Percentiles rank a stretch among this genome's conserved stretches.
These are phyloP conservation scores for Coelopa frigida DNA, from an alignment of 1,140 invertebrate genomes.

Conservation along the genomic window DNA sequence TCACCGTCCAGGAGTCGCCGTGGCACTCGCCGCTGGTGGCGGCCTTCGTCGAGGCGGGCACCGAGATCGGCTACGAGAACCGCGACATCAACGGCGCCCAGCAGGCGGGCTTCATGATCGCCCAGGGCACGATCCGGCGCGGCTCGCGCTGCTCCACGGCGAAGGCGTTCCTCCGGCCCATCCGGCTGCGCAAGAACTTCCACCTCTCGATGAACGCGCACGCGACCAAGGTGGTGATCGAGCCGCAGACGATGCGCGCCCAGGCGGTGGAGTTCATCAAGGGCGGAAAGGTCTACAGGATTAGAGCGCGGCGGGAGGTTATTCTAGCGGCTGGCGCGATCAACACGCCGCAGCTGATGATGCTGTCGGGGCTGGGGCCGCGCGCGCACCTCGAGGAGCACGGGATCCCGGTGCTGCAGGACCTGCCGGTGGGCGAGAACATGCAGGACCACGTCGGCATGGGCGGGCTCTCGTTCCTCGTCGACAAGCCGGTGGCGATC, in stretches of 20 bases:
- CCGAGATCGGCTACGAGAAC: constrained; percentile 79
- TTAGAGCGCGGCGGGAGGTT: constrained; percentile 66
- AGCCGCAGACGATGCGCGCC: constrained; percentile 62
- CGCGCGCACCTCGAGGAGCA: constrained; percentile 61
- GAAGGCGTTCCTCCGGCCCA: constrained; percentile 79
- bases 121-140: constrained; percentile 79
- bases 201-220: constrained; percentile 71
- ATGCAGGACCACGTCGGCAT: constrained; percentile 77
- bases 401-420: constrained; percentile 62
- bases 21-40: constrained; percentile 73
- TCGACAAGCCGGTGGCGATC: constrained; percentile 69
- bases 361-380: constrained; percentile 83
- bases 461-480: constrained; percentile 70
- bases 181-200: constrained; percentile 68
- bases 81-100: constrained; percentile 78
- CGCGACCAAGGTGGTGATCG: constrained; percentile 63
- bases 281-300: constrained; percentile 56
- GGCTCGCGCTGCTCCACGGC: constrained; percentile 84
- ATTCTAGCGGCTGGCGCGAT: constrained; percentile 74
- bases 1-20: constrained; percentile 77
- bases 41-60: constrained; percentile 78
- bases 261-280: constrained; percentile 69
- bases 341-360: constrained; percentile 72
- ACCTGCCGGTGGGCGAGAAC: constrained; percentile 69
- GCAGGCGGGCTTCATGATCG: constrained; percentile 80